Conservation (phyloP, 2,888 invertebrate species). For the Silvanus unidentatus region DNA sequence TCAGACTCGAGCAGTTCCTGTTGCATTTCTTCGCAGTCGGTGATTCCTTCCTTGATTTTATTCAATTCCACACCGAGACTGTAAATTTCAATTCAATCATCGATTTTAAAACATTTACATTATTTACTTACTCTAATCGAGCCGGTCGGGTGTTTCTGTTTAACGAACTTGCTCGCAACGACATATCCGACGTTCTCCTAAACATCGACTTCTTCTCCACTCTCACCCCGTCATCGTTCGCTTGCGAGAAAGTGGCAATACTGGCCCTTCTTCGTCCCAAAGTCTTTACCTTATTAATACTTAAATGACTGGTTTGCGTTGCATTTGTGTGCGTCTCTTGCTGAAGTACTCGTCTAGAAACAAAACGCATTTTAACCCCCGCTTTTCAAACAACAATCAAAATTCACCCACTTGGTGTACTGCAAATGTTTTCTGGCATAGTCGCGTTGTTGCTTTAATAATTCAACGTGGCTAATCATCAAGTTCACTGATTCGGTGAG, state of each 20-base stretch:
- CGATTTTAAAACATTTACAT: slow-evolving; percentile 2
- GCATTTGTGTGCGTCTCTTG: slow-evolving; percentile 23
- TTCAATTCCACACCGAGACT: slow-evolving; percentile 42
- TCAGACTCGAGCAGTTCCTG: neutral
- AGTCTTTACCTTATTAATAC: slow-evolving; percentile 1
- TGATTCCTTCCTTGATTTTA: slow-evolving; percentile 40
- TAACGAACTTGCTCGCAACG: slow-evolving; percentile 33
- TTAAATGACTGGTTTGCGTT: neutral
- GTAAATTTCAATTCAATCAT: slow-evolving; percentile 13
- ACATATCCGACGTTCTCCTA: slow-evolving; percentile 39
- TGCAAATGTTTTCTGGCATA: slow-evolving; percentile 52
- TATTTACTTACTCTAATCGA: slow-evolving; percentile 39
- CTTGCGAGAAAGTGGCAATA: slow-evolving; percentile 43
- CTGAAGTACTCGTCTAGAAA: slow-evolving; percentile 39
- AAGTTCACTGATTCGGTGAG: slow-evolving; percentile 53
- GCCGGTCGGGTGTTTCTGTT: slow-evolving; percentile 43
- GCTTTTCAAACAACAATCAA: neutral
- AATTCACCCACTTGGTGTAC: slow-evolving; percentile 50
- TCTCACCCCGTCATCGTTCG: neutral
- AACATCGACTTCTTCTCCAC: slow-evolving; percentile 13
- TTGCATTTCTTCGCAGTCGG: slow-evolving; percentile 17
- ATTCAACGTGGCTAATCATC: slow-evolving; percentile 55
- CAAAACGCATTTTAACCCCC: neutral
- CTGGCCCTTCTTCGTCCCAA: slow-evolving; percentile 49
- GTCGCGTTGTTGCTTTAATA: slow-evolving; percentile 51